These are phyloP conservation scores for Chlorocebus sabaeus DNA, from an alignment of 2,113 vertebrate species.

Conservation along the genomic window DNA sequence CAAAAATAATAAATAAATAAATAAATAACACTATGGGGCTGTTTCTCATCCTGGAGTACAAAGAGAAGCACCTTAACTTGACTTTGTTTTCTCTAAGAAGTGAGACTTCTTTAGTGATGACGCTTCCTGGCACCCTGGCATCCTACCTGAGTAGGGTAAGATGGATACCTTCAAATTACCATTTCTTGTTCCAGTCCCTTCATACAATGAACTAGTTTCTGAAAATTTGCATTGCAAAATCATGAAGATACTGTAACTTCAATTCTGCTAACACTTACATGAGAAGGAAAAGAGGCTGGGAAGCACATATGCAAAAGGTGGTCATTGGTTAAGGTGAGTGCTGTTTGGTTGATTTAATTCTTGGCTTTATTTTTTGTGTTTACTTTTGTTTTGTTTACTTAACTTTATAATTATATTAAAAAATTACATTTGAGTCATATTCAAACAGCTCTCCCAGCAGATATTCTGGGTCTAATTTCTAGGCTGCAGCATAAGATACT, in stretches of 20 bases:
- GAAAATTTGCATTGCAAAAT: background rate
- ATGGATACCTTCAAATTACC: background rate
- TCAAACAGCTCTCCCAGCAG: background rate
- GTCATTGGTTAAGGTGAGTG: too few species aligned
- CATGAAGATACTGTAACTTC: background rate
- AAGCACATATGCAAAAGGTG: accelerated
- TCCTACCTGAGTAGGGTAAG: background rate
- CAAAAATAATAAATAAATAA: too few species aligned
- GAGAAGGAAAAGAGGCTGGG: background rate
- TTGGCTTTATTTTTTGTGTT: background rate
- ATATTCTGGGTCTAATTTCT: background rate
- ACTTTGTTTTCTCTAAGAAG: background rate
- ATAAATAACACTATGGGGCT: background rate
- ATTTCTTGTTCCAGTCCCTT: background rate
- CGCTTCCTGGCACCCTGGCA: background rate
- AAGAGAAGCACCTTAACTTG: background rate
- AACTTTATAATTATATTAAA: background rate
- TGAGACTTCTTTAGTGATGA: background rate
- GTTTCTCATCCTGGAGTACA: background rate
- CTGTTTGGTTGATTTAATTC: background rate
- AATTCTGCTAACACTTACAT: background rate
- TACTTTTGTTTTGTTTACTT: background rate
- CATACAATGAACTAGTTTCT: background rate
- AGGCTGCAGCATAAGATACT: background rate
- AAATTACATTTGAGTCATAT: background rate